Evolutionary conservation across 2,888 invertebrate species (phyloP).

Genomic region (Drosophila hamatofila): DNA sequence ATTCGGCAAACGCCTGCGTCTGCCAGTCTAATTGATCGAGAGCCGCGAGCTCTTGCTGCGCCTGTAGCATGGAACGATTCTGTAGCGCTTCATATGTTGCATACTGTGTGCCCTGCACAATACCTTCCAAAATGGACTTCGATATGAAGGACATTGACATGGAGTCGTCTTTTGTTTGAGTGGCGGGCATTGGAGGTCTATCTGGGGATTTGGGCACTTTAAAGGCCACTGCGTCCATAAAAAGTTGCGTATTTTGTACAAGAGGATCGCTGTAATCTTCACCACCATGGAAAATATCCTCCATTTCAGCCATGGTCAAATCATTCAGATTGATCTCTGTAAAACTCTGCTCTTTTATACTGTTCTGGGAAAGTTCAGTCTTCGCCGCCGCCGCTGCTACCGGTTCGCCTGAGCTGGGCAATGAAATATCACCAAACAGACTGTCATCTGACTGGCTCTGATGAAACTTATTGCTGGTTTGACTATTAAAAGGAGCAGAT

Average conservation of each 20-base stretch:
- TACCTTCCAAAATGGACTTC: slow-evolving; percentile 46
- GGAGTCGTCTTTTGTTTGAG: slow-evolving; percentile 39
- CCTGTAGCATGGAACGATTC: slow-evolving; percentile 56
- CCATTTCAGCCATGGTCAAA: slow-evolving; percentile 50
- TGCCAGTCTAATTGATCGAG: slow-evolving; percentile 80
- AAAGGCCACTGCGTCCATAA: slow-evolving; percentile 80
- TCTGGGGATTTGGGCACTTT: slow-evolving; percentile 66
- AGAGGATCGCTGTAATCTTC: slow-evolving; percentile 48
- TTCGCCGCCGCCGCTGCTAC: background rate
- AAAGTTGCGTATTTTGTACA: slow-evolving; percentile 83
- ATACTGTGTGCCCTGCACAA: slow-evolving; percentile 82
- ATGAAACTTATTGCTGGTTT: slow-evolving; percentile 24
- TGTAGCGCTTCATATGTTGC: slow-evolving; percentile 73
- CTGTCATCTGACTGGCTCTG: slow-evolving; percentile 63
- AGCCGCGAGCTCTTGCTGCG: slow-evolving; percentile 53
- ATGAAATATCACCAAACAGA: slow-evolving; percentile 73
- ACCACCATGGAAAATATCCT: slow-evolving; percentile 61
- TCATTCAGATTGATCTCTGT: slow-evolving; percentile 69
- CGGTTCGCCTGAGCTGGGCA: slow-evolving; percentile 28
- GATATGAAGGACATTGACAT: slow-evolving; percentile 49
- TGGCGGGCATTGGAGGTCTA: background rate
- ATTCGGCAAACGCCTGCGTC: slow-evolving; percentile 76
- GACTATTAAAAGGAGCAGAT: slow-evolving; percentile 24
- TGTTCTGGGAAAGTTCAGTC: background rate
- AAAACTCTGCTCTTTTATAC: slow-evolving; percentile 40